Percentiles rank a stretch among this genome's conserved stretches.
Conservation (phyloP, 2,797 vertebrate genomes). For the Onychomys leucogaster region DNA sequence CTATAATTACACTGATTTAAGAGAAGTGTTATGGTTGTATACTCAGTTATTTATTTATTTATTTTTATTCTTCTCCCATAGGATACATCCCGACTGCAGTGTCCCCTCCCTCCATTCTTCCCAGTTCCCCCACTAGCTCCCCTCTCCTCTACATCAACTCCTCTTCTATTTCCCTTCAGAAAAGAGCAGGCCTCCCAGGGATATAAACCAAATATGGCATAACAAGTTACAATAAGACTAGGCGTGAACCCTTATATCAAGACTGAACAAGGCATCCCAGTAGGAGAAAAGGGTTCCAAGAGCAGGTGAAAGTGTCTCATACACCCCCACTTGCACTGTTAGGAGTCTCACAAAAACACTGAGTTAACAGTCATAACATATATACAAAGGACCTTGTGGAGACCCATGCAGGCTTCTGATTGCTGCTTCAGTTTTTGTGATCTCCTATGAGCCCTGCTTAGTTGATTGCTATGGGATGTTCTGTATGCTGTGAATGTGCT, state of each 20-base stretch:
- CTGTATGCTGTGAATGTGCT: too few species aligned
- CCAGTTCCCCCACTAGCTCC: background rate
- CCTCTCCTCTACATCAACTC: background rate
- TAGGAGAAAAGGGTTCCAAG: background rate
- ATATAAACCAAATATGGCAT: background rate
- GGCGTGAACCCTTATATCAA: background rate
- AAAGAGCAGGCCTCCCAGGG: background rate
- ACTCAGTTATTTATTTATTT: background rate
- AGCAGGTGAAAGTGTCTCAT: background rate
- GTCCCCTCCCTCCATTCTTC: background rate
- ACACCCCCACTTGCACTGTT: background rate
- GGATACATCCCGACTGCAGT: background rate
- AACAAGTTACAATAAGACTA: background rate
- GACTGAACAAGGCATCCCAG: background rate
- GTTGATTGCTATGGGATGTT: background rate
- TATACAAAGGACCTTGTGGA: background rate
- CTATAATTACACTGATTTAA: background rate
- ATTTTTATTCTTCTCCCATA: background rate
- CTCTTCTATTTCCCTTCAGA: background rate
- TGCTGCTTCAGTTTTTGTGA: background rate
- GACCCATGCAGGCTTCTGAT: background rate
- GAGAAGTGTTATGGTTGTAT: background rate
- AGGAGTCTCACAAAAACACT: background rate
- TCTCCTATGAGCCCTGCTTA: background rate
- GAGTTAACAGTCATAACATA: background rate